Conservation (phyloP, 2,888 invertebrate genomes). For the Drosophila buzzatii region DNA sequence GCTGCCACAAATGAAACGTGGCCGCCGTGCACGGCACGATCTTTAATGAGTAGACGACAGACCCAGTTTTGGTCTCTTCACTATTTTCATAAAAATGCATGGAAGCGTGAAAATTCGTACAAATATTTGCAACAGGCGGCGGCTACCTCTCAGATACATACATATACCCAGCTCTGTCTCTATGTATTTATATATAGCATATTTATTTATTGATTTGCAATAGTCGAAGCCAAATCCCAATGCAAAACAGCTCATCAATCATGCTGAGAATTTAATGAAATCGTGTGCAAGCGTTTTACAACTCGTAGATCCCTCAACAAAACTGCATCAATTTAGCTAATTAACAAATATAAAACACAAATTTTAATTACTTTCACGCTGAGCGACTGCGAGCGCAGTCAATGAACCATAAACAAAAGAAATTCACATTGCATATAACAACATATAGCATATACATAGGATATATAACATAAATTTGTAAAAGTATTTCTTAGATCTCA, state of each 20-base stretch:
- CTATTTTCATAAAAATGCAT: constrained; percentile 50
- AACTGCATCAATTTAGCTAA: constrained; percentile 59
- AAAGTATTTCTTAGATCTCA: neutral
- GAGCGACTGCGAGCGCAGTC: constrained; percentile 39
- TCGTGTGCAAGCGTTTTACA: constrained; percentile 61
- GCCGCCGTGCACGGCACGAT: constrained; percentile 67
- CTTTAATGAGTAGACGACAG: constrained; percentile 67
- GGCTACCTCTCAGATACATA: constrained; percentile 2
- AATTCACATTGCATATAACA: neutral
- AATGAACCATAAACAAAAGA: constrained; percentile 56
- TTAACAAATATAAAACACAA: constrained; percentile 42
- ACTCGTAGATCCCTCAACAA: constrained; percentile 58
- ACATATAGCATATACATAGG: no score
- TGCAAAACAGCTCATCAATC: constrained; percentile 64
- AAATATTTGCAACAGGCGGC: constrained; percentile 57
- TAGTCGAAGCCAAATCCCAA: constrained; percentile 16
- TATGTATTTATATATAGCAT: constrained; percentile 31
- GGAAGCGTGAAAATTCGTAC: constrained; percentile 77
- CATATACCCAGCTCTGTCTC: neutral
- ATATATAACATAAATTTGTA: neutral
- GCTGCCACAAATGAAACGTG: constrained; percentile 69
- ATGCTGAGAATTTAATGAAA: constrained; percentile 59
- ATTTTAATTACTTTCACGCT: constrained; percentile 59
- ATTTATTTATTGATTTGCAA: constrained; percentile 66
- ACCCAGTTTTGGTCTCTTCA: constrained; percentile 22